Percentiles rank a stretch among this genome's conserved stretches.
Conservation (phyloP, 2,113 vertebrate species). For the Sciurus niger region DNA sequence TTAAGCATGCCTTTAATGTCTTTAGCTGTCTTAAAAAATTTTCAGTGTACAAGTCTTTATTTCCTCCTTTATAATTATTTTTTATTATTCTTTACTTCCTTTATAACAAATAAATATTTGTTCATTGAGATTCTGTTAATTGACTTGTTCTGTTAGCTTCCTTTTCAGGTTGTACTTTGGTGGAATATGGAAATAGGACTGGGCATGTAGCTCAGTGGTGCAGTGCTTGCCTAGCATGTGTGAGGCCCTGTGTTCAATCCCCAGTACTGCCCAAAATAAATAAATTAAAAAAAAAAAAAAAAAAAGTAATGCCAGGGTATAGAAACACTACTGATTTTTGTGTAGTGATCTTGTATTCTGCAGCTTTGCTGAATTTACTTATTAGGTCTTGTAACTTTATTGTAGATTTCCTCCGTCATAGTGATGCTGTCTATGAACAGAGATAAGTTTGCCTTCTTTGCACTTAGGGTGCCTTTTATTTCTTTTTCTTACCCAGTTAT, state of each 20-base stretch:
- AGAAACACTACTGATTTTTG: background rate
- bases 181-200: too few species aligned
- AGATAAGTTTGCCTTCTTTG: background rate
- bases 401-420: background rate
- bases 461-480: background rate
- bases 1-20: background rate
- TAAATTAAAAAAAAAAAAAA: too few species aligned
- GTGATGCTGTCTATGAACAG: background rate
- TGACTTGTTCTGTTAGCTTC: background rate
- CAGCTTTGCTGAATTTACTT: background rate
- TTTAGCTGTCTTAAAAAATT: background rate
- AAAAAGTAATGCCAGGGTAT: background rate
- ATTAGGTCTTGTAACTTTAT: background rate
- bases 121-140: background rate
- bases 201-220: too few species aligned
- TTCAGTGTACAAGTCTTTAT: background rate
- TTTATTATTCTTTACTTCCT: too few species aligned
- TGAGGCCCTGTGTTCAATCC: too few species aligned
- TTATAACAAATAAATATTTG: background rate
- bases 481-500: background rate
- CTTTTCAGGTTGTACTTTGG: background rate
- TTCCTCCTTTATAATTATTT: background rate
- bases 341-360: background rate
- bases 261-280: too few species aligned
- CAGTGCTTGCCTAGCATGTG: too few species aligned